Base-by-base conservation (phyloP, 1,140 invertebrate genomes). In the Drosophila sp. region DNA sequence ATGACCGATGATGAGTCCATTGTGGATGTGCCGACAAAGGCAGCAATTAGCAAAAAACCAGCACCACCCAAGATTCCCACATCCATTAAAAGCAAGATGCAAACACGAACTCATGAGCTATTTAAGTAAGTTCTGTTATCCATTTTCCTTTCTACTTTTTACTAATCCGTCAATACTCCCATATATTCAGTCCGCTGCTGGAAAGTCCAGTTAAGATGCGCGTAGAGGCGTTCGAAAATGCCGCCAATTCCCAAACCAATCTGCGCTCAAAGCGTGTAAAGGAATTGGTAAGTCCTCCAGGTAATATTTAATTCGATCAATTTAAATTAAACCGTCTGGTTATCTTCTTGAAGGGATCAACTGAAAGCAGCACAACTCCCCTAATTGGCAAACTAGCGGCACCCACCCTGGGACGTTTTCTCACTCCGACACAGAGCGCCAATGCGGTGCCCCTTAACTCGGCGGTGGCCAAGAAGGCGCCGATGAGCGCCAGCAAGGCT, bases 171-270 rank as follows among this genome's bases (percentile, higher is more conserved):
- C 2, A 59, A 4, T 51, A 0, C 7, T 8, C 25, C 21, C 3
- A 41, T 11, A 45, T 16, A 0, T 81, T 69, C 40, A 94, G 94
- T 92, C 94, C 94, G 3, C 94, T 93, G 57, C 89, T 92, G 2
- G 93, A 93, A 53, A 94, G 94, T 66, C 94, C 94, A 0, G 93
- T 94, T 16, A 94, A 94, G 71, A 93, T 94, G 78, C 92, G 93
- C 16, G 94, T 95, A 0, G 93, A 94, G 70, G 94, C 94, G 1
- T 95, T 94, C 70, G 94, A 94, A 67, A 94, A 94, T 74, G 90
- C 75, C 1, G 87, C 86, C 13, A 63, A 54, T 54, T 79, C 89
- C 1, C 73, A 87, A 7, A 34, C 11, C 14, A 78, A 48, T 65
- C 8, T 71, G 46, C 82, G 82, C 5, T 48, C 83, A 32, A 87